These are phyloP conservation scores for Lacanobia wlatinum DNA, from an alignment of 2,888 invertebrate species.

Conservation along the genomic window DNA sequence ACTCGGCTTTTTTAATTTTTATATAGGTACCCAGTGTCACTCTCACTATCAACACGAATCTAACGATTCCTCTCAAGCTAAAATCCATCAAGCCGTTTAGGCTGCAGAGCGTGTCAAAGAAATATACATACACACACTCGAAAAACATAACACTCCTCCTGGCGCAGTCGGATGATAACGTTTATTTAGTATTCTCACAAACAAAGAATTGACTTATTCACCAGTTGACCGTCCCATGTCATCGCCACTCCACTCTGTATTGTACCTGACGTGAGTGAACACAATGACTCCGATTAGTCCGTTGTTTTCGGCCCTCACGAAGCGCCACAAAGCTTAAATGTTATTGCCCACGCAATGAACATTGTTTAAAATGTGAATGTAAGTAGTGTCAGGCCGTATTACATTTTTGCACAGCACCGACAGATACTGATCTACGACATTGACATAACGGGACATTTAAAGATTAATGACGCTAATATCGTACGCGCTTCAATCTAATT, in stretches of 20 bases:
- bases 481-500: conserved; percentile 73
- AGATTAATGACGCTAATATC: conserved; percentile 80
- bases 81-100: too few species aligned
- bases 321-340: conserved; percentile 37
- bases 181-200: background rate
- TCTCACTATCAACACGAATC: too few species aligned
- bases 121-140: too few species aligned
- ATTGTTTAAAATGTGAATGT: conserved; percentile 54
- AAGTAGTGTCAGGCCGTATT: conserved; percentile 52
- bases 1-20: too few species aligned
- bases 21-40: too few species aligned
- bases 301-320: conserved; percentile 51
- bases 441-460: conserved; percentile 80
- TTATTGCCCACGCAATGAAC: conserved; percentile 54
- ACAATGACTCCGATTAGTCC: conserved; percentile 36
- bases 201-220: conserved; percentile 8
- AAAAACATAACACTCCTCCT: too few species aligned
- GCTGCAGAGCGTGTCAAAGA: too few species aligned
- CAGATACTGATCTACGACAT: conserved; percentile 69
- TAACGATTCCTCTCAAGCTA: too few species aligned
- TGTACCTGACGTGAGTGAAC: conserved; percentile 28
- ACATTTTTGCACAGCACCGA: conserved; percentile 65
- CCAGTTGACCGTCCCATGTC: conserved; percentile 24
- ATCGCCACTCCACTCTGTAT: conserved; percentile 14
- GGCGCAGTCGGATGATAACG: background rate